phyloP scores from a whole-genome alignment of 2,888 invertebrate species.

The Escarpia spicata region DNA sequence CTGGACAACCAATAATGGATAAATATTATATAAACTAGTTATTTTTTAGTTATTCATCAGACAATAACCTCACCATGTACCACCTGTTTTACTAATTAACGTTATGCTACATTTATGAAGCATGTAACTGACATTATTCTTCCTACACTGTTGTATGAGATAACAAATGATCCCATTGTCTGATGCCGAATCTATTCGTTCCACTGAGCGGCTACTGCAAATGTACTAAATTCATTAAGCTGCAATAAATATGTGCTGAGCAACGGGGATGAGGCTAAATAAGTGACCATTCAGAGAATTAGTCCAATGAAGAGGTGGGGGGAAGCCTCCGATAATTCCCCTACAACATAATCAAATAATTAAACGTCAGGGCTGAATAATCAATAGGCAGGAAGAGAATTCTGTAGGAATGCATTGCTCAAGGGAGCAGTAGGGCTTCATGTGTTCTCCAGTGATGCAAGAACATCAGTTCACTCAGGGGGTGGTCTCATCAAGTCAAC shows the following conservation, averaged over 20 bases:
- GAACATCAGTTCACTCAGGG: background rate
- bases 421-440: background rate
- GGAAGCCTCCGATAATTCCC: background rate
- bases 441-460: background rate
- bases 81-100: background rate
- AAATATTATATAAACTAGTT: background rate
- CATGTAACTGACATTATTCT: background rate
- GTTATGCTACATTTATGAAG: background rate
- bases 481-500: background rate
- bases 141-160: background rate
- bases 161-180: background rate
- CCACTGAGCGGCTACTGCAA: background rate
- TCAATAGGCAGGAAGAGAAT: background rate
- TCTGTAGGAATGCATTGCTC: background rate
- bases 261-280: background rate
- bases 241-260: slow-evolving; percentile 8
- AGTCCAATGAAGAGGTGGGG: background rate
- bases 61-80: background rate
- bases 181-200: background rate
- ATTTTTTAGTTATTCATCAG: background rate
- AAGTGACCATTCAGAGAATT: background rate
- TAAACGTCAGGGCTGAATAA: background rate
- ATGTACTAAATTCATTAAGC: background rate
- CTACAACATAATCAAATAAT: background rate
- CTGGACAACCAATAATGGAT: background rate